Evolutionary conservation across 2,888 invertebrate genomes (phyloP), one percentile per base, ranked within the genome.

Genomic region (Neria commutata): DNA sequence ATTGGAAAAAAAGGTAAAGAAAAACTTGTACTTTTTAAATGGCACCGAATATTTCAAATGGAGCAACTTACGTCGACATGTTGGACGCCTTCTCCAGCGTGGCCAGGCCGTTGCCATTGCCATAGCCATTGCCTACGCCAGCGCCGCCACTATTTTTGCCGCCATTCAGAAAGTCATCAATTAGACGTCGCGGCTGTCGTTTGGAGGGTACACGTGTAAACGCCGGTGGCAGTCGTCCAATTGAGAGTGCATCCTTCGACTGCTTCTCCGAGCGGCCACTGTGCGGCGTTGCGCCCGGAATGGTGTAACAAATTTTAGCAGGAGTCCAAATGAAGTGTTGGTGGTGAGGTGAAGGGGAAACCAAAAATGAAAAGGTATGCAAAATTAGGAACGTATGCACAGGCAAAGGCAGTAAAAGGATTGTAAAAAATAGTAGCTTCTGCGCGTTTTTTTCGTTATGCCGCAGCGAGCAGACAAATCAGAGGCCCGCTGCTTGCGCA

Each of bases 151-250:
- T 17, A 42, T 47, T 58, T 46, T 78, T 83, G 79, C 69, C 68
- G 67, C 73, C 69, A 72, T 83, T 84, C 67, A 82, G 78, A 69
- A 84, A 83, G 65, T 84, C 84, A 80, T 88, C 88, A 68, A 87
- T 86, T 67, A 87, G 85, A 66, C 90, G 86, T 59, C 91, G 85
- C 63, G 89, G 88, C 75, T 89, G 90, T 64, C 92, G 86, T 60
- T 91, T 86, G 69, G 91, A 92, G 46, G 92, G 91, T 11, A 90
- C 89, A 67, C 92, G 85, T 55, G 89, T 89, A 81, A 92, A 92
- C 61, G 87, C 84, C 46, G 91, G 91, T 60, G 90, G 90, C 52
- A 89, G 87, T 54, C 87, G 81, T 56, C 84, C 78, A 64, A 80
- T 73, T 58, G 78, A 75, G 57, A 80, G 75, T 65, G 79, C 80